These are phyloP conservation scores for Venusia cambrica DNA, from an alignment of 2,888 invertebrate genomes.

Conservation along the genomic window DNA sequence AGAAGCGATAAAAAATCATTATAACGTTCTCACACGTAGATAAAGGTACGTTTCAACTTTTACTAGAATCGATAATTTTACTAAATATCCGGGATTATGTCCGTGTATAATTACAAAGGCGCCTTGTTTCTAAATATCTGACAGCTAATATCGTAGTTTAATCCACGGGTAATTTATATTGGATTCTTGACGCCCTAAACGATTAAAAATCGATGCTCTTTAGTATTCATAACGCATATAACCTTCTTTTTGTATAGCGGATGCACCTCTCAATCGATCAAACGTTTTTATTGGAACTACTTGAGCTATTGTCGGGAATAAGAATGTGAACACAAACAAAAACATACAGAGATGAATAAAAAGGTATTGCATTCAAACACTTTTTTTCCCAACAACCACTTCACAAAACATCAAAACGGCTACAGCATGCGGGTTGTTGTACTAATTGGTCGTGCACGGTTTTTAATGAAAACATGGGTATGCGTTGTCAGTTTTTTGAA, in stretches of 20 bases:
- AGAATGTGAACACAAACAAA: constrained; percentile 47
- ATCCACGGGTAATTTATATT: constrained; percentile 70
- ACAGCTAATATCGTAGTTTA: constrained; percentile 64
- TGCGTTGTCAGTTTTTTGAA: no score
- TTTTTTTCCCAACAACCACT: no score
- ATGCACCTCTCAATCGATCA: constrained; percentile 64
- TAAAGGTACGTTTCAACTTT: constrained; percentile 46
- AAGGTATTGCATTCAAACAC: constrained; percentile 31
- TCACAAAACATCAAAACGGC: no score
- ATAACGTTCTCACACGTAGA: constrained; percentile 50
- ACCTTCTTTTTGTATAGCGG: constrained; percentile 44
- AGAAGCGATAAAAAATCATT: constrained; percentile 56
- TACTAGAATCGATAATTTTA: constrained; percentile 51
- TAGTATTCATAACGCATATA: constrained; percentile 42
- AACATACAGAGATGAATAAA: constrained; percentile 38
- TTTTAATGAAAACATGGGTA: no score
- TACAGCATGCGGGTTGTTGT: no score
- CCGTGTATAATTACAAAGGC: constrained; percentile 48
- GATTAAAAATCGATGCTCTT: constrained; percentile 58
- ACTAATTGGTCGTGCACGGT: no score
- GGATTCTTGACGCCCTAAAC: constrained; percentile 60
- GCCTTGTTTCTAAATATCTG: constrained; percentile 47
- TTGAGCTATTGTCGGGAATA: constrained; percentile 47
- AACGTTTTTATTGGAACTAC: constrained; percentile 56
- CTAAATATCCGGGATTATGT: constrained; percentile 48